These are phyloP conservation scores for Isichthys henryi DNA, from an alignment of 2,113 vertebrate species.

Conservation along the genomic window DNA sequence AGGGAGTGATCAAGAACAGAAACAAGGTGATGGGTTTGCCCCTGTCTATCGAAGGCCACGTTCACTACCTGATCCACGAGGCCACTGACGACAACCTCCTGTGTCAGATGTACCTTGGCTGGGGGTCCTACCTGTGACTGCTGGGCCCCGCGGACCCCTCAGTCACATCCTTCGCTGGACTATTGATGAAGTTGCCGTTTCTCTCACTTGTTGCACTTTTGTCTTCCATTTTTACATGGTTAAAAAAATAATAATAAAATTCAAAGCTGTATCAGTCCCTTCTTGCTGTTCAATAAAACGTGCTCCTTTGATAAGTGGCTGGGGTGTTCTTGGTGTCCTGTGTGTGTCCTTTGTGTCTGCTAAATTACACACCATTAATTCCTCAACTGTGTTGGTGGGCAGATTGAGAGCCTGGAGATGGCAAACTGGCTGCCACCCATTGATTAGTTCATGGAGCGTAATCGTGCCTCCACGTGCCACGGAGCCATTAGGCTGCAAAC, in stretches of 20 bases:
- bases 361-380: not conserved
- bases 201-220: not conserved
- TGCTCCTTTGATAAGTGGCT: not conserved
- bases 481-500: not conserved
- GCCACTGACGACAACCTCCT: conserved; percentile 85
- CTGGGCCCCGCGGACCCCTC: not conserved
- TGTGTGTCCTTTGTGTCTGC: not conserved
- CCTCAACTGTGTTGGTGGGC: not conserved
- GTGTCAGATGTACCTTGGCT: conserved; percentile 96
- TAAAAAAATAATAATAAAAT: not conserved
- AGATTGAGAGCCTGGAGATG: not conserved
- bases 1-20: conserved; percentile 90
- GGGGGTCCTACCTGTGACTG: conserved; percentile 86
- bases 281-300: not conserved
- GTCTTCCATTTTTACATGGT: not conserved
- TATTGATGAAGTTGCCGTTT: not conserved
- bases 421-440: not conserved
- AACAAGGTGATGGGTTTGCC: conserved; percentile 92
- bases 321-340: not conserved
- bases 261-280: not conserved
- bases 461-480: not conserved
- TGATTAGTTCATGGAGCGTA: not conserved
- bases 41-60: conserved; percentile 93
- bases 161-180: not conserved
- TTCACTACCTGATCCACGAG: conserved; percentile 96